Evolutionary conservation across 2,113 vertebrate genomes (phyloP).

Genomic region (Lamprotornis superbus): DNA sequence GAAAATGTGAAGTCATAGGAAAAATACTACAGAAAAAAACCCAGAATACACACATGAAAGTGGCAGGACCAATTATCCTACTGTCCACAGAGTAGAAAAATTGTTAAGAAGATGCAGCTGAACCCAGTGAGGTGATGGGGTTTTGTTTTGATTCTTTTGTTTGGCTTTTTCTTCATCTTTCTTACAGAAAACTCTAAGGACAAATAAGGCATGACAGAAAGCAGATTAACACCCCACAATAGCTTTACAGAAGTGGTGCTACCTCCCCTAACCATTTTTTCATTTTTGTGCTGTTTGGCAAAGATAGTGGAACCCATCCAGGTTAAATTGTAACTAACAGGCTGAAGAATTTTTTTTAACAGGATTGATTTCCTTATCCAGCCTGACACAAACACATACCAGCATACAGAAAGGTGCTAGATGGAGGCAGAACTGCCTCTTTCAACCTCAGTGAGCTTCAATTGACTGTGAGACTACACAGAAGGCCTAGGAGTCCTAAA

Average conservation of each 20-base stretch:
- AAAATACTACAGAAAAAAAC: background rate
- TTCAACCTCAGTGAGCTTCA: slow-evolving; percentile 42
- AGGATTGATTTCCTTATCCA: slow-evolving; percentile 27
- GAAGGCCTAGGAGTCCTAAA: slow-evolving; percentile 43
- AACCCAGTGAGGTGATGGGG: background rate
- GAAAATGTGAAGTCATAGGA: background rate
- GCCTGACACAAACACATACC: slow-evolving; percentile 16
- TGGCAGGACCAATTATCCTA: background rate
- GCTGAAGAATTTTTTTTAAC: background rate
- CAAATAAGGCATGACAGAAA: background rate
- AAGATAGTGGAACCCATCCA: background rate
- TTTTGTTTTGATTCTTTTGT: background rate
- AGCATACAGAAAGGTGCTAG: slow-evolving; percentile 30
- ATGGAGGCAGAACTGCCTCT: slow-evolving; percentile 47
- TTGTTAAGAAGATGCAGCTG: background rate
- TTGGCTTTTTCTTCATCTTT: background rate
- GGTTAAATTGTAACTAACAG: background rate
- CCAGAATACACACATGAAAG: background rate
- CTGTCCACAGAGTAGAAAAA: background rate
- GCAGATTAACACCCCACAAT: background rate
- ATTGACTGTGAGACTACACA: slow-evolving; percentile 48
- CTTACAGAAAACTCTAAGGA: background rate
- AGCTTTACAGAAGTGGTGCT: background rate
- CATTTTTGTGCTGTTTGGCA: background rate
- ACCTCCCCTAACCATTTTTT: background rate